phyloP scores from a whole-genome alignment of 2,113 vertebrate species.

The Pelodiscus sinensis region DNA sequence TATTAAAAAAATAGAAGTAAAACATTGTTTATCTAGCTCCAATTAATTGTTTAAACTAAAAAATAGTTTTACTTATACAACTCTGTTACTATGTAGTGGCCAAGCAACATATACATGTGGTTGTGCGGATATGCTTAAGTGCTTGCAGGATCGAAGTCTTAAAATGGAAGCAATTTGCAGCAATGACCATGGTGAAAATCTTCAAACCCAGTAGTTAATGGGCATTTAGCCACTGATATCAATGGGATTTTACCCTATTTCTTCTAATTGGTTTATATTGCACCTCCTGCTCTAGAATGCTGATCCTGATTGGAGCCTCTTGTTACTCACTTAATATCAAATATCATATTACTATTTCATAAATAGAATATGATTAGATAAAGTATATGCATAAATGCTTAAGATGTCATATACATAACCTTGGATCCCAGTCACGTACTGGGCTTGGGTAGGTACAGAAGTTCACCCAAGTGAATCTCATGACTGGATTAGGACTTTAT shows the following conservation, averaged over 20 bases:
- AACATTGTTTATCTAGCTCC: neutral
- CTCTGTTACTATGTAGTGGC: neutral
- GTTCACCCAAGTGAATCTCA: neutral
- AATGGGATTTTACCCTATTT: neutral
- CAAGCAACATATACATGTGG: neutral
- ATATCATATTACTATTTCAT: neutral
- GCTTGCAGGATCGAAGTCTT: neutral
- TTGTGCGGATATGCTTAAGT: neutral
- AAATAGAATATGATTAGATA: neutral
- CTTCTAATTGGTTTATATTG: neutral
- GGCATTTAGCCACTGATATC: neutral
- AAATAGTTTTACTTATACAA: neutral
- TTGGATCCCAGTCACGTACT: neutral
- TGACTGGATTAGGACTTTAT: accelerated
- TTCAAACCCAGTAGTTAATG: neutral
- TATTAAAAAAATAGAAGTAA: neutral
- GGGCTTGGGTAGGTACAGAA: neutral
- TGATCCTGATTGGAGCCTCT: neutral
- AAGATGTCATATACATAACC: neutral
- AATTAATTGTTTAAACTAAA: neutral
- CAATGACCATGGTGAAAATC: neutral
- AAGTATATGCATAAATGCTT: neutral
- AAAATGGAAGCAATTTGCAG: neutral
- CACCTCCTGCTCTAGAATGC: neutral
- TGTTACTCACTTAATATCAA: too few species aligned